phyloP scores from a whole-genome alignment of 2,888 invertebrate genomes.

The Caenorhabditis japonica region DNA sequence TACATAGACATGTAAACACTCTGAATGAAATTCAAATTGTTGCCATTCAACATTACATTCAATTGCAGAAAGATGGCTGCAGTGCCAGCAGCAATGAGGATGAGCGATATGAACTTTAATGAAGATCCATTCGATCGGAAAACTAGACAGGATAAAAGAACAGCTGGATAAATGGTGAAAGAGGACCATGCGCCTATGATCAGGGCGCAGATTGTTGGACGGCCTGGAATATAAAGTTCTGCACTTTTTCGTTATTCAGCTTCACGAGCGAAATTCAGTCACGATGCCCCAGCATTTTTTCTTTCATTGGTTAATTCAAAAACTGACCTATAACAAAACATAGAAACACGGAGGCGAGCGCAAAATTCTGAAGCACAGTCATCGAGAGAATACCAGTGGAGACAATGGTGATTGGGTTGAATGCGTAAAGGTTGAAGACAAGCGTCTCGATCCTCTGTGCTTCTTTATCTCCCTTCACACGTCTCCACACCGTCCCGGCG shows the following conservation, averaged over 20 bases:
- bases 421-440: slow-evolving; percentile 66
- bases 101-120: slow-evolving; percentile 1
- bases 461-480: neutral
- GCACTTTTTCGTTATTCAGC: neutral
- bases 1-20: slow-evolving; percentile 64
- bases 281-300: neutral
- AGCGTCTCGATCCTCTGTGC: slow-evolving; percentile 1
- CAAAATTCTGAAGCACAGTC: slow-evolving; percentile 64
- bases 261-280: too few species aligned
- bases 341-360: slow-evolving; percentile 54
- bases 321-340: slow-evolving; percentile 46
- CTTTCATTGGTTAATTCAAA: neutral
- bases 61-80: slow-evolving; percentile 1
- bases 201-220: slow-evolving; percentile 16
- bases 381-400: slow-evolving; percentile 67
- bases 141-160: slow-evolving; percentile 25
- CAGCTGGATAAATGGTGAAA: slow-evolving; percentile 43
- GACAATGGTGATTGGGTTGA: slow-evolving; percentile 72
- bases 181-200: slow-evolving; percentile 42
- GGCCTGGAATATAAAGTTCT: slow-evolving; percentile 9
- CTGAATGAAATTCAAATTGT: slow-evolving; percentile 43
- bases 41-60: slow-evolving; percentile 25
- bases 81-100: neutral
- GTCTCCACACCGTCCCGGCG: slow-evolving; percentile 20
- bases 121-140: slow-evolving; percentile 17